Base-by-base conservation (phyloP, 2,888 invertebrate genomes). In the Priocnemis perturbator region DNA sequence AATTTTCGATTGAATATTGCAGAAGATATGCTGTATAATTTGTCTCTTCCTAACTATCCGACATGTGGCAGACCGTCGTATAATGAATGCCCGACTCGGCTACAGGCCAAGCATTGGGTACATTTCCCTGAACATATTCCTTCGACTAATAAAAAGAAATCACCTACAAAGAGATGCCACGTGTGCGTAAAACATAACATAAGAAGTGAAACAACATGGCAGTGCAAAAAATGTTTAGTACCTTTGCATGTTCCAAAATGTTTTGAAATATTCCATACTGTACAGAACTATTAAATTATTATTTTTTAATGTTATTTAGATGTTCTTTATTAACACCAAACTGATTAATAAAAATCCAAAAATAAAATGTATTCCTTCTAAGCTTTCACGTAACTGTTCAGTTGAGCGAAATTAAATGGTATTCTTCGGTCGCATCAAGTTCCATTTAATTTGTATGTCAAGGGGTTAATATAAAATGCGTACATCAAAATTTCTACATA, bases 281-380 rank as follows among this genome's bases (percentile, higher is more conserved):
- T 57, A 64, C 0, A 64, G 17, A 64, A 64, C 30, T 64, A 64
- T 23, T 64, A 64, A 57, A 47, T 64, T 57, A 64, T 57, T 64
- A 57, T 64, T 64, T 64, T 64, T 19, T 48, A 47, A 47, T 63
- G 11, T 37, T 37, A 26, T 26, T 45, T 60, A 65, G 11, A 53
- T 65, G 45, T 53, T 60, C 47, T 48, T 44, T 5, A 23, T n/a
- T 26, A 11, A 23, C n/a, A 21, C n/a, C n/a, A n/a, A n/a, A n/a
- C n/a, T n/a, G n/a, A n/a, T n/a, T n/a, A n/a, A n/a, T n/a, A n/a
- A n/a, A n/a, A n/a, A n/a, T n/a, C n/a, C n/a, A n/a, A n/a, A n/a
- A n/a, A n/a, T n/a, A n/a, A n/a, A n/a, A n/a, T n/a, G n/a, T n/a
- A n/a, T n/a, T n/a, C n/a, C n/a, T n/a, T n/a, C n/a, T n/a, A n/a